Evolutionary conservation across 2,888 invertebrate species (phyloP).

Genomic region (Lepidonotus clava): DNA sequence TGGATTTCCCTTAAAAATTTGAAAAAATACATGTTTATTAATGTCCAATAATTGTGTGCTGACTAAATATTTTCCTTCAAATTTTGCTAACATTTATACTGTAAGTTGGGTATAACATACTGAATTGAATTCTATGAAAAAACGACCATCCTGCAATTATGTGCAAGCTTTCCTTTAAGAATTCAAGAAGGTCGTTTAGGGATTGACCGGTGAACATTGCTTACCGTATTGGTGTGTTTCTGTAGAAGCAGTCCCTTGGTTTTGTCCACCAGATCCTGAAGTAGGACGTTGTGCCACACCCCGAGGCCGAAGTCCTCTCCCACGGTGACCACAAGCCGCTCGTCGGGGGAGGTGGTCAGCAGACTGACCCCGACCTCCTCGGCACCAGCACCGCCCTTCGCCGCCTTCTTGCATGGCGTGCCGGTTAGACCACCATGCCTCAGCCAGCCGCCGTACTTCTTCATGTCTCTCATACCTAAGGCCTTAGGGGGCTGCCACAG

Average conservation of each 20-base stretch:
- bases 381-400: background rate
- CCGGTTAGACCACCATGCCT: background rate
- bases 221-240: slow-evolving; percentile 15
- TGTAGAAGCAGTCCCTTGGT: background rate
- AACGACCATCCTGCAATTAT: too few relatives aligned
- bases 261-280: background rate
- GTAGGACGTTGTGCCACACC: background rate
- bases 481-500: slow-evolving; percentile 30
- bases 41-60: too few relatives aligned
- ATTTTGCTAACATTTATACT: too few relatives aligned
- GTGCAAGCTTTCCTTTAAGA: too few relatives aligned
- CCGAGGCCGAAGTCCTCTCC: background rate
- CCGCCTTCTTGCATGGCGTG: background rate
- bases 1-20: too few relatives aligned
- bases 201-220: background rate
- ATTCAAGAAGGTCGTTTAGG: too few relatives aligned
- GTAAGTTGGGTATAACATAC: too few relatives aligned
- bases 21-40: too few relatives aligned
- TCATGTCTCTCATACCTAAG: background rate
- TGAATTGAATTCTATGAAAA: too few relatives aligned
- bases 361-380: background rate
- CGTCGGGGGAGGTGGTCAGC: background rate
- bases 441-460: slow-evolving; percentile 25
- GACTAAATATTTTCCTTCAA: too few relatives aligned
- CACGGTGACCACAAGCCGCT: background rate